These are phyloP conservation scores for Bombus soroeensis DNA, from an alignment of 1,140 invertebrate species.

Conservation along the genomic window DNA sequence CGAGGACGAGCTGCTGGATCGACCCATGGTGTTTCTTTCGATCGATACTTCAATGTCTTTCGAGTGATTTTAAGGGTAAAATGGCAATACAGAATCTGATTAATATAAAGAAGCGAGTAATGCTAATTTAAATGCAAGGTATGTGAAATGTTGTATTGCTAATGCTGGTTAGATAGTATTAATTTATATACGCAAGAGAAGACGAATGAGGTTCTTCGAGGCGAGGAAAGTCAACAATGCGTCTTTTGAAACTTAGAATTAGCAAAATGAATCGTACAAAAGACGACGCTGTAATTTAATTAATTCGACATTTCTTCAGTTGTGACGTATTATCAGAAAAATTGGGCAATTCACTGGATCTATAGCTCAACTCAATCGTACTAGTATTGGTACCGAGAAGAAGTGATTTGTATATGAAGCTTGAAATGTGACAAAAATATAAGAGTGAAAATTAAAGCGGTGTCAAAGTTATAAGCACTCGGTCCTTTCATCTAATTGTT, in stretches of 20 bases:
- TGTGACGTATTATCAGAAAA: no score
- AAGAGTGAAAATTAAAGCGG: no score
- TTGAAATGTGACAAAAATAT: not conserved
- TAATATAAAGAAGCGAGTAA: no score
- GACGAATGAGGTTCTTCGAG: no score
- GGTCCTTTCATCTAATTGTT: not conserved
- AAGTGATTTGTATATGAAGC: not conserved
- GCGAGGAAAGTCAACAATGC: not conserved
- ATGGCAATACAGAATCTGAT: no score
- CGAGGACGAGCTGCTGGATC: slow-evolving; percentile 15
- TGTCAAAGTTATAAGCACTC: not conserved
- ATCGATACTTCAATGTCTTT: no score
- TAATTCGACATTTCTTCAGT: not conserved
- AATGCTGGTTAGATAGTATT: no score
- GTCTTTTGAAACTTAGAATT: not conserved
- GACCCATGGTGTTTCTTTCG: no score
- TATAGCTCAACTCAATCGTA: not conserved
- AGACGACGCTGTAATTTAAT: not conserved
- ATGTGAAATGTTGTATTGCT: no score
- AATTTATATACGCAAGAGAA: no score
- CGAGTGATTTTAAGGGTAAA: no score
- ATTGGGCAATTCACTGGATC: not conserved
- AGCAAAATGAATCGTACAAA: not conserved
- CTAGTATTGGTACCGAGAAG: not conserved
- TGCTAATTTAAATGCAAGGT: no score